Evolutionary conservation across 2,888 invertebrate species (phyloP), one percentile per base, ranked within the genome.

Genomic region (Carpatolechia fugitivella): DNA sequence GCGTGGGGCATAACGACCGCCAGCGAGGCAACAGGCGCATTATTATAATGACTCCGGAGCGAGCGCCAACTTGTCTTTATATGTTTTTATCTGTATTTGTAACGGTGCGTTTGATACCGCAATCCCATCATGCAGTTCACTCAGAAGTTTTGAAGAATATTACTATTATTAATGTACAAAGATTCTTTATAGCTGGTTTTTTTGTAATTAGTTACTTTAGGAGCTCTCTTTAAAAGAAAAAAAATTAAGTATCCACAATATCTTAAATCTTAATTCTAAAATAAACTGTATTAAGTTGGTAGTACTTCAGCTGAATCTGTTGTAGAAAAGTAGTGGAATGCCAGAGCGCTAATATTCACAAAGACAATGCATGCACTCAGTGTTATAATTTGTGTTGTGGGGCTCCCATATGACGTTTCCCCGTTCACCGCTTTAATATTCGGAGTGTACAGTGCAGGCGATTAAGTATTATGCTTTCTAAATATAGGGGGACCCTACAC

Each of bases 341-440:
- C 38, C 24, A 16, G 18, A 24, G 50, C 38, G 29, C 35, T 80
- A 79, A 82, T 76, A 76, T 56, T 55, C 54, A 41, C 57, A 68
- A 71, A 77, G 72, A 84, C 80, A 83, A 82, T 82, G 77, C 78
- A 69, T 82, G 77, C 78, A 69, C 72, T 66, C 72, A 68, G 70
- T 58, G 68, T 71, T 77, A 74, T 81, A 78, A 84, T 82, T 85
- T 78, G 74, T 73, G 78, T 85, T 78, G 74, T 73, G 78, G 78
- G 79, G 78, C 72, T 80, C 82, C 81, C 85, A 84, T 78, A 81
- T 86, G 85, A 87, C 83, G 85, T 76, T 78, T 78, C 85, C 83
- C 86, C 80, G 79, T 83, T 83, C 84, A 83, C 72, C 64, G 74
- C 71, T 85, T 85, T 83, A 87, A 87, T 87, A 88, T 88, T 87